These are phyloP conservation scores for Tortrix viridana DNA, from an alignment of 2,888 invertebrate genomes.

Conservation along the genomic window DNA sequence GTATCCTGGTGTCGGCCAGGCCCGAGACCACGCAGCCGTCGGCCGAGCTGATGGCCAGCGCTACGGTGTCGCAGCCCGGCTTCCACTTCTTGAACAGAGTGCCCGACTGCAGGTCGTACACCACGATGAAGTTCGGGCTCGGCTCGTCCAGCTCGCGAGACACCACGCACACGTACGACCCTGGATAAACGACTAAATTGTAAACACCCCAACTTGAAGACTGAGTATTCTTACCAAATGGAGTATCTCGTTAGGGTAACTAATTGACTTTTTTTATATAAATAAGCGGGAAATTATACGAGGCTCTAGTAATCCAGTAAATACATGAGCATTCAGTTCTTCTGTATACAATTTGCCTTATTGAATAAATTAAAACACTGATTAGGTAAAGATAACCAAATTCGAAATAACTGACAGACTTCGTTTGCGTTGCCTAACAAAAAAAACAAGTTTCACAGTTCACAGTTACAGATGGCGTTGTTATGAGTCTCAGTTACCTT, in stretches of 20 bases:
- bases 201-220: no score
- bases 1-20: constrained; percentile 91
- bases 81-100: constrained; percentile 97
- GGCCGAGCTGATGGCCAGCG: constrained; percentile 93
- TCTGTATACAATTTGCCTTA: no score
- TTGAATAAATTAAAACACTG: no score
- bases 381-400: no score
- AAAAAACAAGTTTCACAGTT: not conserved
- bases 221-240: no score
- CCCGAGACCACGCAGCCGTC: constrained; percentile 94
- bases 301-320: no score
- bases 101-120: constrained; percentile 95
- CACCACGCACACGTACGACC: constrained; percentile 89
- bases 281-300: no score
- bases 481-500: not conserved
- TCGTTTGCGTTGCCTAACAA: no score
- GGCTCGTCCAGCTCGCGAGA: constrained; percentile 86
- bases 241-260: no score
- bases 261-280: no score
- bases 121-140: constrained; percentile 94
- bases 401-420: no score
- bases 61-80: constrained; percentile 91
- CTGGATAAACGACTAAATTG: constrained; percentile 56
- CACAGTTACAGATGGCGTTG: not conserved
- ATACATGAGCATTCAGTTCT: no score